Conservation (phyloP, 2,797 vertebrate genomes). For the Danio kyathit region DNA sequence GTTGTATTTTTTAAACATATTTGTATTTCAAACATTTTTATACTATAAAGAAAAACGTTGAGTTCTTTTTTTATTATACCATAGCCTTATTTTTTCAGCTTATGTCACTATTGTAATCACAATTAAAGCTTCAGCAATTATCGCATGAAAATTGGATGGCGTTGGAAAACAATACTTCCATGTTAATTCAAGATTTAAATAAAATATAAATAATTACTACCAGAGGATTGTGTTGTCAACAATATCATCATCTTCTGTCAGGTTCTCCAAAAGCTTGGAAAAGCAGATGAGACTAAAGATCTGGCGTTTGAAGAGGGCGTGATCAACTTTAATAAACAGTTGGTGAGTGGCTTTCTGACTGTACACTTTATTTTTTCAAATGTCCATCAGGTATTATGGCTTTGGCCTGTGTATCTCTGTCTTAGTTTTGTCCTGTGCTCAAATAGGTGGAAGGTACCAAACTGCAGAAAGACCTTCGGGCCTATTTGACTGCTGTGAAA, state of each 20-base stretch:
- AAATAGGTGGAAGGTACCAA: slow-evolving; percentile 82
- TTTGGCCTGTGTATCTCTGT: background rate
- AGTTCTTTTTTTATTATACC: no score
- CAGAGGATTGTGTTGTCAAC: background rate
- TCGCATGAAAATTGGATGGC: no score
- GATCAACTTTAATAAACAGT: slow-evolving; percentile 98
- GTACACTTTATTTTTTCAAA: background rate
- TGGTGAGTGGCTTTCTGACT: slow-evolving; percentile 80
- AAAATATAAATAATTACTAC: no score
- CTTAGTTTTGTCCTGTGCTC: slow-evolving; percentile 27
- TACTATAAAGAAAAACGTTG: no score
- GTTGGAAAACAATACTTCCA: no score
- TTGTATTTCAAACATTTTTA: no score
- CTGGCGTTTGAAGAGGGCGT: slow-evolving; percentile 96
- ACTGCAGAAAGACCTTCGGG: slow-evolving; percentile 87
- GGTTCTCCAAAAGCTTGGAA: slow-evolving; percentile 98
- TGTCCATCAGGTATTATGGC: background rate
- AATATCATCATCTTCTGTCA: slow-evolving; percentile 66
- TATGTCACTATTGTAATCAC: no score
- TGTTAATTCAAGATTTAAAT: no score
- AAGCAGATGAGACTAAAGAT: slow-evolving; percentile 98
- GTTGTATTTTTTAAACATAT: no score
- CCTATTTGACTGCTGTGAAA: slow-evolving; percentile 86
- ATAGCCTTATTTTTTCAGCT: no score
- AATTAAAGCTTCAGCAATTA: no score